Evolutionary conservation across 2,113 vertebrate species (phyloP).

Genomic region (Pomatorhinus ruficollis): DNA sequence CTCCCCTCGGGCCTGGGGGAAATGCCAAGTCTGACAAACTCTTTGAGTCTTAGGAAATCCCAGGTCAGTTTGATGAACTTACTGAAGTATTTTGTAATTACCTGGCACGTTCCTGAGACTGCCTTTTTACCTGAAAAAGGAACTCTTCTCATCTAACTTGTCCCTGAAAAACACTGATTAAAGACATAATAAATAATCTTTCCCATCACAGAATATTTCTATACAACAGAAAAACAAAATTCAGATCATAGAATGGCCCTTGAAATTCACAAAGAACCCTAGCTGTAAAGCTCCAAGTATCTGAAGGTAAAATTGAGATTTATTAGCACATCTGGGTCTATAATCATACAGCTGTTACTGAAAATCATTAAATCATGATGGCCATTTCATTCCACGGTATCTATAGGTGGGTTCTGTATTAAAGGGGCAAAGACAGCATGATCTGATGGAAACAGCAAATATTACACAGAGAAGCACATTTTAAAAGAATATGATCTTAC

Average conservation of each 20-base stretch:
- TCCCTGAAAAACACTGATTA: not conserved
- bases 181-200: not conserved
- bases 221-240: not conserved
- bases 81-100: slow-evolving; percentile 60
- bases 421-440: not conserved
- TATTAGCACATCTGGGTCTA: not conserved
- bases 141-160: not conserved
- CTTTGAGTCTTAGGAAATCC: slow-evolving; percentile 7
- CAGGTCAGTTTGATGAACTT: slow-evolving; percentile 39
- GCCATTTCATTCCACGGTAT: not conserved
- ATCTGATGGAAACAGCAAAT: not conserved
- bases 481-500: not conserved
- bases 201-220: not conserved
- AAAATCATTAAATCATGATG: not conserved
- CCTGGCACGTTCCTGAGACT: slow-evolving; percentile 3
- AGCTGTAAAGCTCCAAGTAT: not conserved
- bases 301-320: not conserved
- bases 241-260: not conserved
- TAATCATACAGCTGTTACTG: not conserved
- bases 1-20: slow-evolving; percentile 28
- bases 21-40: slow-evolving; percentile 39
- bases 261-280: not conserved
- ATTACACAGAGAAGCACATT: not conserved
- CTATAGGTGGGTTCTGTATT: not conserved
- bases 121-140: slow-evolving; percentile 32